phyloP scores from a whole-genome alignment of 2,888 invertebrate genomes.

The Oligia fasciuncula region DNA sequence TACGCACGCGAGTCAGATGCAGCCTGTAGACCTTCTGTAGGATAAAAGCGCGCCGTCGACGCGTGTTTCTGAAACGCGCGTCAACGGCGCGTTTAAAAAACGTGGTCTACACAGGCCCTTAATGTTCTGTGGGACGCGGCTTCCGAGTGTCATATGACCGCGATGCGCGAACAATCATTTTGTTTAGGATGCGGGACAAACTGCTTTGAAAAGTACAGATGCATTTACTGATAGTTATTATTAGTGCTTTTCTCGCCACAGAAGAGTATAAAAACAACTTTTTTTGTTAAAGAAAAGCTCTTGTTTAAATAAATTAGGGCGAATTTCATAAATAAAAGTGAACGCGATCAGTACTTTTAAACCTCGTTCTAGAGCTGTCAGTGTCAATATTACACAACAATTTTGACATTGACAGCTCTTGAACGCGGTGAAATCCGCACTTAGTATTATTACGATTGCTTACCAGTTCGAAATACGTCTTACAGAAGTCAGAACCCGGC shows the following conservation, averaged over 20 bases:
- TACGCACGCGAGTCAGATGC: too few relatives aligned
- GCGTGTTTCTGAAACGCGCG: too few relatives aligned
- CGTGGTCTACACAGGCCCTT: too few relatives aligned
- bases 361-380: background rate
- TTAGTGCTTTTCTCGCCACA: background rate
- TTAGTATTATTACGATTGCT: background rate
- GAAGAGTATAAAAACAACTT: background rate
- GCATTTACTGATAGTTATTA: background rate
- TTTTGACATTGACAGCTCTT: background rate
- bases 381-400: background rate
- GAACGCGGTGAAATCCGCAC: background rate
- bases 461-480: background rate
- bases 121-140: too few relatives aligned
- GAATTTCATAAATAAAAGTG: too few relatives aligned
- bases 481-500: background rate
- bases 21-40: too few relatives aligned
- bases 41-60: too few relatives aligned
- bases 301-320: background rate
- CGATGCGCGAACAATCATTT: background rate
- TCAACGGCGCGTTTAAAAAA: too few relatives aligned
- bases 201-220: conserved; percentile 7
- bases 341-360: background rate
- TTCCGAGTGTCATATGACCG: background rate
- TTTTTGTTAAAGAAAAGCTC: background rate
- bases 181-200: background rate